Percentiles rank a stretch among this genome's conserved stretches.
Evolutionary conservation across 2,797 vertebrate genomes (phyloP).

Genomic region (Myripristis murdjan): DNA sequence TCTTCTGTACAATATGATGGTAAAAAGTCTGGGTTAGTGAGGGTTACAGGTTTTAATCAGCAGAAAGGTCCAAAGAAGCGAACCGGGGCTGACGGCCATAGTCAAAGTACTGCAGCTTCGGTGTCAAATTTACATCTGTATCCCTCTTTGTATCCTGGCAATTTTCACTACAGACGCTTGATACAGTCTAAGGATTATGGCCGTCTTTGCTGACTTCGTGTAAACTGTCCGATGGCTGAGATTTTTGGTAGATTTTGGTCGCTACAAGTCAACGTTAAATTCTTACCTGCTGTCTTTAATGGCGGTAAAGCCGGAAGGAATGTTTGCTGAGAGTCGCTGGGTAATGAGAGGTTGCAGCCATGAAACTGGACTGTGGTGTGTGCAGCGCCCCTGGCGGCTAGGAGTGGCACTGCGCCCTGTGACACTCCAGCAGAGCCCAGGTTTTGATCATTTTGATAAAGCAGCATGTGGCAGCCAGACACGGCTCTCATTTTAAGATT

Average conservation of each 20-base stretch:
- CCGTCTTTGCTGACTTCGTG: accelerated
- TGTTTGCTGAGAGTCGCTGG: slow-evolving; percentile 16
- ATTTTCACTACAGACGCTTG: neutral
- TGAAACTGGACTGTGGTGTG: neutral
- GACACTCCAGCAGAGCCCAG: neutral
- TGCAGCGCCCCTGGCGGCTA: slow-evolving; percentile 28
- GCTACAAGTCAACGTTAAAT: accelerated
- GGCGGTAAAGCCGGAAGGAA: slow-evolving; percentile 87
- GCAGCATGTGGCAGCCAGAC: no score
- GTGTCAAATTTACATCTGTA: neutral
- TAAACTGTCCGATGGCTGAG: slow-evolving; percentile 61
- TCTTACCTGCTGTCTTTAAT: slow-evolving; percentile 83
- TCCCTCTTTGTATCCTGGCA: neutral
- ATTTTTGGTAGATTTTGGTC: slow-evolving; percentile 66
- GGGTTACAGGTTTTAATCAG: no score
- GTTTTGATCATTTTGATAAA: no score
- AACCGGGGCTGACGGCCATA: neutral
- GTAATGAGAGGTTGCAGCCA: slow-evolving; percentile 36
- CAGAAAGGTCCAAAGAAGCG: no score
- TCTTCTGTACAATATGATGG: no score
- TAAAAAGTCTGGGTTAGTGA: no score
- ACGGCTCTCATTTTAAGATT: no score
- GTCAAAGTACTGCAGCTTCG: neutral
- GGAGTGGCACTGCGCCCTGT: neutral
- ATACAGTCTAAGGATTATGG: accelerated